Conservation (phyloP, 2,888 invertebrate species). For the Brachylomia viminalis region DNA sequence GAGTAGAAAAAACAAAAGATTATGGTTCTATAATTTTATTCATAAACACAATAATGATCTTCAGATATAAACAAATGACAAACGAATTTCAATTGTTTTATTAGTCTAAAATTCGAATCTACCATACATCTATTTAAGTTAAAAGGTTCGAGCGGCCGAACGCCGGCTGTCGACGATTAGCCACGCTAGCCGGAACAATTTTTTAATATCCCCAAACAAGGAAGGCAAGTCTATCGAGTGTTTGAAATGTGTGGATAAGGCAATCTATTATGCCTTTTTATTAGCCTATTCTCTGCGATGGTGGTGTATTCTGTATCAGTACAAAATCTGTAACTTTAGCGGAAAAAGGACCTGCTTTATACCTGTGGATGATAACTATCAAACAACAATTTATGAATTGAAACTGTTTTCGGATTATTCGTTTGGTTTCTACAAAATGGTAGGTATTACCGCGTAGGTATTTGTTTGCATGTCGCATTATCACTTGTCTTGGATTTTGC, state of each 20-base stretch:
- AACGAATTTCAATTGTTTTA: constrained; percentile 42
- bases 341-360: background rate
- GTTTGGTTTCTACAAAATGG: background rate
- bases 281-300: background rate
- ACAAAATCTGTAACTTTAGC: background rate
- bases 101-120: constrained; percentile 70
- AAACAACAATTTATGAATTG: background rate
- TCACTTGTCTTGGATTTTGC: background rate
- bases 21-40: background rate
- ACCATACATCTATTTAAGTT: constrained; percentile 20
- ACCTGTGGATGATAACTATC: background rate
- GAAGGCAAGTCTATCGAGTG: constrained; percentile 79
- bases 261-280: background rate
- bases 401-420: background rate
- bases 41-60: background rate
- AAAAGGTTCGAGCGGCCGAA: constrained; percentile 69
- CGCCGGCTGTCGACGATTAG: constrained; percentile 89
- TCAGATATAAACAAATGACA: constrained; percentile 6
- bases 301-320: background rate
- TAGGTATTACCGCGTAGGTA: background rate
- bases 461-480: background rate
- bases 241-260: constrained; percentile 76
- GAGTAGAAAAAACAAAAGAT: background rate
- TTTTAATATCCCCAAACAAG: constrained; percentile 90
- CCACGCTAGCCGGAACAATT: constrained; percentile 90